Evolutionary conservation across 2,888 invertebrate species (phyloP), one percentile per base, ranked within the genome.

Genomic region (Leptothorax acervorum): DNA sequence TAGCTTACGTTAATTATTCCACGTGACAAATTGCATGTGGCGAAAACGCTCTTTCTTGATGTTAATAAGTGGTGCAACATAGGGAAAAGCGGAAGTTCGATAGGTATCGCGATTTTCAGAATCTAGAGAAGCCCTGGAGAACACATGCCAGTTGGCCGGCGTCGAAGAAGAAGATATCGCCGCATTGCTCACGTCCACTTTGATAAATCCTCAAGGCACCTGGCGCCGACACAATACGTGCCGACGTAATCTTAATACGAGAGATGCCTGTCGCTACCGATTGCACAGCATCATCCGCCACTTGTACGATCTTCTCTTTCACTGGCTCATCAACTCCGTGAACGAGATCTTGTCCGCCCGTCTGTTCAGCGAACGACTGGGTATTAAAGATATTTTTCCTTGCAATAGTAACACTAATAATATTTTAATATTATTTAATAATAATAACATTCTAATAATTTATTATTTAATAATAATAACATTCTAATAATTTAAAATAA

Each of bases 221-320:
- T 85, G 91, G 53, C 88, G 91, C 74, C 90, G 93, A 35, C 89
- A 91, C n/a, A 92, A 91, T 0, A 31, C 90, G 4, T 95, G 93
- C 70, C 92, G 92, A 83, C 92, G 93, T 15, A 92, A 93, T 39
- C 93, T 95, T 60, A 86, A 86, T 11, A 94, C 92, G 48, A 83
- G 89, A 3, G 94, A 94, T 55, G 94, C 94, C 63, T 95, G 95
- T 85, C 91, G 92, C 55, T 93, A 93, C 66, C 92, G 95, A 48
- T 89, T 95, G 74, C 93, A 95, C 85, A 93, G 95, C 76, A 91
- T 95, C 39, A 94, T 95, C 90, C 92, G 95, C 82, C 93, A 94
- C 51, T 89, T 95, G 57, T 95, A 95, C 85, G 93, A 94, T 57
- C 92, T 92, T 63, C 90, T 95, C 28, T 95, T 95, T 84, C 88